These are phyloP conservation scores for Sphaerodactylus townsendi DNA, from an alignment of 2,113 vertebrate species.

Conservation along the genomic window DNA sequence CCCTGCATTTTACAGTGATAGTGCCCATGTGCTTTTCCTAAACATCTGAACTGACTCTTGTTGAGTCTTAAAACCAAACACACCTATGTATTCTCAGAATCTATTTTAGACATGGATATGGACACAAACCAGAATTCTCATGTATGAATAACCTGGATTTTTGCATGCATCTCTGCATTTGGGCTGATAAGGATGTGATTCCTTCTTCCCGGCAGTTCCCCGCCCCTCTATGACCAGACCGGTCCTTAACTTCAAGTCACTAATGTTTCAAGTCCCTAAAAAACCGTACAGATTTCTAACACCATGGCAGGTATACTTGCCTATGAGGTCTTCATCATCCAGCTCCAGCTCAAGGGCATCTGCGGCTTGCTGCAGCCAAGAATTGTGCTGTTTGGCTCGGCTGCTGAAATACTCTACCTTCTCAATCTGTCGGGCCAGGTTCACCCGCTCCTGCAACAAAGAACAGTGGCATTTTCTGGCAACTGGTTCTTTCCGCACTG, in stretches of 20 bases:
- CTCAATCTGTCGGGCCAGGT: constrained; percentile 88
- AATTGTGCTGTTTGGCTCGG: constrained; percentile 90
- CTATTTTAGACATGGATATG: background rate
- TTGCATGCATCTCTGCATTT: background rate
- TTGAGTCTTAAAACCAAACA: background rate
- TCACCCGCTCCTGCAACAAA: constrained; percentile 83
- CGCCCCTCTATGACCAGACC: background rate
- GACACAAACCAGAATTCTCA: background rate
- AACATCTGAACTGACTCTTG: background rate
- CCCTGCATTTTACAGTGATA: background rate
- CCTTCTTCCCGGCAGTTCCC: background rate
- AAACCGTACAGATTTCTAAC: no score
- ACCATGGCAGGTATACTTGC: no score
- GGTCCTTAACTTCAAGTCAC: background rate
- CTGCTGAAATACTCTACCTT: constrained; percentile 91
- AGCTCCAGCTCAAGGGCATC: constrained; percentile 91
- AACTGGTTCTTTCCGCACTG: background rate
- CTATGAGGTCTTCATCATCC: constrained; percentile 82
- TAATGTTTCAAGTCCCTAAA: no score
- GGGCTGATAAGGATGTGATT: background rate
- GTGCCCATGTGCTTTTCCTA: background rate
- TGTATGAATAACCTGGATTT: no score
- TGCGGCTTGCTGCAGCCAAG: constrained; percentile 91
- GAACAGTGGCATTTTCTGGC: background rate
- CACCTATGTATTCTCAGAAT: background rate